Conservation (phyloP, 2,113 vertebrate genomes). For the Tachuris rubrigastra region DNA sequence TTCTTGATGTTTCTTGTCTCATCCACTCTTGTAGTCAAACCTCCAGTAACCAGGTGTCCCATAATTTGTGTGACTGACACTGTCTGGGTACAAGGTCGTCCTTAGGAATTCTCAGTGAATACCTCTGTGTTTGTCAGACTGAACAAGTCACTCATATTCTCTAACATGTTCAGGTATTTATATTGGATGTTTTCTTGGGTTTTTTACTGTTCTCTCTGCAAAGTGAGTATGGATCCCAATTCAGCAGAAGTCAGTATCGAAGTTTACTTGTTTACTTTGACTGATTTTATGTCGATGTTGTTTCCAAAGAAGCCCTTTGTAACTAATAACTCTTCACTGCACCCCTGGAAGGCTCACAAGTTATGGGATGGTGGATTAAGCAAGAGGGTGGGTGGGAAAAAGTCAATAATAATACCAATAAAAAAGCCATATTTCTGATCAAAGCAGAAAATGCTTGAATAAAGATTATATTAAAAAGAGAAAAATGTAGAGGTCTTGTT, state of each 20-base stretch:
- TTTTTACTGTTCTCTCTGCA: background rate
- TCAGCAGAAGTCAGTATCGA: background rate
- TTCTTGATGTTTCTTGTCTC: background rate
- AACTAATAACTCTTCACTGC: slow-evolving; percentile 8
- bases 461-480: slow-evolving; percentile 64
- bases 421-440: slow-evolving; percentile 42
- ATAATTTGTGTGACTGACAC: background rate
- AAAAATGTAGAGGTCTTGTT: slow-evolving; percentile 54
- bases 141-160: background rate
- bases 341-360: background rate
- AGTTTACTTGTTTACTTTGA: background rate
- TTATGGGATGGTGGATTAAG: background rate
- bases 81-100: background rate
- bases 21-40: background rate
- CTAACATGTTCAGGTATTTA: background rate
- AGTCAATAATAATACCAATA: slow-evolving; percentile 50
- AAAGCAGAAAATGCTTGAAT: slow-evolving; percentile 51
- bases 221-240: background rate
- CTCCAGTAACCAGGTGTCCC: background rate
- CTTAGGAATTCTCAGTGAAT: background rate
- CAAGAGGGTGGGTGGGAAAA: slow-evolving; percentile 44
- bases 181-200: background rate
- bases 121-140: background rate
- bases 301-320: slow-evolving; percentile 36
- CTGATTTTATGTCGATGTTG: background rate